Evolutionary conservation across 1,140 invertebrate species (phyloP).

Genomic region (Zaprionus capensis): DNA sequence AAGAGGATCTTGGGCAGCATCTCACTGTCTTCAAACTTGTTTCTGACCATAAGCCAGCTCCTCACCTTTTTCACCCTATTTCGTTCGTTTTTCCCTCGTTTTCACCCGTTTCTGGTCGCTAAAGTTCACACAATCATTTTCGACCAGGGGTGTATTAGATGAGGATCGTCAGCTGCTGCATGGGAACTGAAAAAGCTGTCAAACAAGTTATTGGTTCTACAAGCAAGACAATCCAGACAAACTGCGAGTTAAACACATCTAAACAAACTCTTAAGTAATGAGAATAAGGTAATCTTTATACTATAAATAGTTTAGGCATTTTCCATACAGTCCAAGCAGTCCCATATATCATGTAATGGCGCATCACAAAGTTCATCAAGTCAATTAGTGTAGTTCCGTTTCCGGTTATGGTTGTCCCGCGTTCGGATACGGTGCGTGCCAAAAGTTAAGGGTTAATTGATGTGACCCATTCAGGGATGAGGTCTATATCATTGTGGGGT

Average conservation of each 20-base stretch:
- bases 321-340: background rate
- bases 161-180: constrained; percentile 46
- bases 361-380: background rate
- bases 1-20: constrained; percentile 63
- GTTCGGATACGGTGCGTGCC: constrained; percentile 44
- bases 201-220: constrained; percentile 48
- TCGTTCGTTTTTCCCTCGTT: constrained; percentile 44
- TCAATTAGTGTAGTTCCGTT: constrained; percentile 57
- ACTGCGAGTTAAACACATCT: background rate
- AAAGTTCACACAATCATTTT: constrained; percentile 59
- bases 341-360: background rate
- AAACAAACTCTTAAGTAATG: background rate
- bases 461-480: constrained; percentile 41
- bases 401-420: constrained; percentile 36
- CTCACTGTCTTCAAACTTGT: constrained; percentile 71
- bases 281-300: background rate
- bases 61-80: constrained; percentile 78
- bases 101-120: constrained; percentile 19
- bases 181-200: constrained; percentile 72
- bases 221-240: background rate
- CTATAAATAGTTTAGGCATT: background rate
- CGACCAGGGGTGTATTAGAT: constrained; percentile 60
- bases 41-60: constrained; percentile 55
- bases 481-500: constrained; percentile 7
- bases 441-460: constrained; percentile 74